These are phyloP conservation scores for Lanius ludovicianus DNA, from an alignment of 2,113 vertebrate genomes.

Conservation along the genomic window DNA sequence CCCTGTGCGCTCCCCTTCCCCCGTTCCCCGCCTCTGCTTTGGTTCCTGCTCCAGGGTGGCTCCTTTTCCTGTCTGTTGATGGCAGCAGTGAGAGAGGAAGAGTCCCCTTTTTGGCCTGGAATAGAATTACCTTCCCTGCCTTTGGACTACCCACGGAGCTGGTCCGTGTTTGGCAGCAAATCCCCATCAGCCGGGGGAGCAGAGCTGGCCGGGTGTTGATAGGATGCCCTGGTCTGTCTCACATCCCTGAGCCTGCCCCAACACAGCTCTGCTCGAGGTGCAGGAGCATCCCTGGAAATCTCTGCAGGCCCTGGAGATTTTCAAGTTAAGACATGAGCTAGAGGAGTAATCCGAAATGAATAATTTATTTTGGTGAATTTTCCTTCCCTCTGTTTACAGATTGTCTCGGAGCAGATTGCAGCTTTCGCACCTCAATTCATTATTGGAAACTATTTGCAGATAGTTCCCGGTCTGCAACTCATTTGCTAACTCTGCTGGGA, in stretches of 20 bases:
- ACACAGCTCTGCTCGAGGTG: not conserved
- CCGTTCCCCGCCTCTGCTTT: not conserved
- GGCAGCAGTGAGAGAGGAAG: not conserved
- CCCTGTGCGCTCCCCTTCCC: not conserved
- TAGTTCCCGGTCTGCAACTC: constrained; percentile 50
- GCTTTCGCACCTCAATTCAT: constrained; percentile 62
- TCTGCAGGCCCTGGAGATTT: constrained; percentile 8
- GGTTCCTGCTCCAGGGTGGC: not conserved
- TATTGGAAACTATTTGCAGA: constrained; percentile 63
- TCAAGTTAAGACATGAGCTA: constrained; percentile 46
- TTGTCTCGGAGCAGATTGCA: constrained; percentile 62
- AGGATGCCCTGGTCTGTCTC: not conserved
- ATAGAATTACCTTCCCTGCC: not conserved
- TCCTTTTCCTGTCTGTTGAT: not conserved
- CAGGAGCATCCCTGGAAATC: not conserved
- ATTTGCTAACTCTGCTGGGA: constrained; percentile 62
- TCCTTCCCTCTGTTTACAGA: constrained; percentile 55
- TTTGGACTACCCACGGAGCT: not conserved
- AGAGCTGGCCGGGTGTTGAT: not conserved
- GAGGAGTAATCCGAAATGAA: constrained; percentile 49
- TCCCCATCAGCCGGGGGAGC: not conserved
- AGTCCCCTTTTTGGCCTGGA: not conserved
- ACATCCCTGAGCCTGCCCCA: not conserved
- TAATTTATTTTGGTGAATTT: constrained; percentile 59
- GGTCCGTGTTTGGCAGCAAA: not conserved